Base-by-base conservation (phyloP, 1,140 invertebrate species). In the Eupeodes corollae region DNA sequence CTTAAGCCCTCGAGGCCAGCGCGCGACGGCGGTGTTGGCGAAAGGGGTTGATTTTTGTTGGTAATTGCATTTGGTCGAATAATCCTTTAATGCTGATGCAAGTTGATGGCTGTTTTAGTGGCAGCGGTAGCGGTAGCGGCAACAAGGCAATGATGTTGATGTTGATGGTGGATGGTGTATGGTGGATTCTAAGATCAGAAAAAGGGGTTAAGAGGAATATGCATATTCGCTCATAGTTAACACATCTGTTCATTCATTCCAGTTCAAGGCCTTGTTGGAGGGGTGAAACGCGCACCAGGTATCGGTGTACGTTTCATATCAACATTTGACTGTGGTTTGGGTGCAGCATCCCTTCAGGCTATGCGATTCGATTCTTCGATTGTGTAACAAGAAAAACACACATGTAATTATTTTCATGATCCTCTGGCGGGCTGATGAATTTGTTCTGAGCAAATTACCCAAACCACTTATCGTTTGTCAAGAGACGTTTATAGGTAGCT, bases 211-310 rank as follows among this genome's bases (percentile, higher is more conserved):
- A 38, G 32, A 33, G 19, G 42, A 19, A 41, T n/a, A 18, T 34
- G 32, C 19, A 61, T 61, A 63, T 63, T 58, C 58, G 61, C 61
- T 63, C 61, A 61, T 55, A 59, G 63, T 63, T 63, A 63, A 63
- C 61, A 63, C 61, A 63, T 63, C 61, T 63, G 61, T 63, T 63
- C 61, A 52, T 61, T 63, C 58, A 63, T 63, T 63, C 61, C 61
- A 63, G 61, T 63, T 63, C 58, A 59, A 26, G 21, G 21, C 3
- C 21, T 26, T 26, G 3, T 5, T 26, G 3, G 21, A 26, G 21
- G 21, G 21, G 3, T 8, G 8, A 26, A 26, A 26, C n/a, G n/a
- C n/a, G n/a, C n/a, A n/a, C n/a, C n/a, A 8, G 21, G 21, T 26
- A n/a, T n/a, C n/a, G 21, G 21, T 26, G 21, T 26, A 8, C 8